Evolutionary conservation across 2,113 vertebrate genomes (phyloP), one percentile per base, ranked within the genome.

Genomic region (Thryonomys swinderianus): DNA sequence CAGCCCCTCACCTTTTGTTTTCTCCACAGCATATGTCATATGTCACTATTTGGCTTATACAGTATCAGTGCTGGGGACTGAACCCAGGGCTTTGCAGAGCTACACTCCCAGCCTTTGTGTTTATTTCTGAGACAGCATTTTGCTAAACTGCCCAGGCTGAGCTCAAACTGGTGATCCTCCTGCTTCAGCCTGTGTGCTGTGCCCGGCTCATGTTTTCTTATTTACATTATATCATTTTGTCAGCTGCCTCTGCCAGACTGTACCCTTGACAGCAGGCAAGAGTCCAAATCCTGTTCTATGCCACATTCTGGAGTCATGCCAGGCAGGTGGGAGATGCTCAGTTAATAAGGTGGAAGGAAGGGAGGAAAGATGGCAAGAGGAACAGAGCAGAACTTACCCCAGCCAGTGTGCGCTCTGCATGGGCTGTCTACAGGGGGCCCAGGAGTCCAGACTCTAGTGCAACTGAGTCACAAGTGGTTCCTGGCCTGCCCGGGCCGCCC

Each of bases 401-500:
- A 34, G 53, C 4, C 16, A 34, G 6, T 34, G 20, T 45, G 7
- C 27, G 14, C 13, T 17, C 45, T 45, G 45, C 78, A 21, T 12
- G 85, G 84, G 57, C 37, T 7, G 27, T 6, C 69, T 59, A 14
- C 3, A 1, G 0, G 11, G 12, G 21, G 37, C 48, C 59, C 61
- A 23, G 69, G 37, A 88, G 6, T 20, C 4, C 5, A 5, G 40
- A 53, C 79, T 37, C 42, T 21, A 20, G 40, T 7, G 27, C 12
- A n/a, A 16, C 1, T 83, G 3, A 37, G 62, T 37, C 23, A 7
- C 10, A 27, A 13, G 81, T 67, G 18, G 2, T 12, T 0, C 16
- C 32, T 0, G 4, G 16, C n/a, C 67, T 4, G 78, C 10, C 30
- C 62, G 9, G 2, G 2, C 42, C 0, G 20, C 6, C 37, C 12